Percentiles rank a stretch among this genome's conserved stretches.
phyloP scores from a whole-genome alignment of 2,797 vertebrate species.

The Smutsia gigantea region DNA sequence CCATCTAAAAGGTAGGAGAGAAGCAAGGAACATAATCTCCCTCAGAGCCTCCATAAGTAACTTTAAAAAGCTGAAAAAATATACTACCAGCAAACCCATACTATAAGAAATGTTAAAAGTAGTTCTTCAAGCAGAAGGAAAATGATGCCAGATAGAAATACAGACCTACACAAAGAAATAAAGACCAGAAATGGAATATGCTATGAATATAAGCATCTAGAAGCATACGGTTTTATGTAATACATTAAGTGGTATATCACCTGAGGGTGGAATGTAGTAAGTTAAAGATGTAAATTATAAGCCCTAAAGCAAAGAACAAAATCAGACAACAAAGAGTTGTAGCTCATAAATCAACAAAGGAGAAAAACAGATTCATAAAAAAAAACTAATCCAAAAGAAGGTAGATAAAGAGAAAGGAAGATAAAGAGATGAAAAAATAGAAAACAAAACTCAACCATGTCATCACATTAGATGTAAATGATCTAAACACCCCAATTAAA shows the following conservation, averaged over 20 bases:
- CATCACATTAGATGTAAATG: neutral
- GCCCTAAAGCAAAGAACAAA: conserved; percentile 14
- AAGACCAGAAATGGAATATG: neutral
- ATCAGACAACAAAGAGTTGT: neutral
- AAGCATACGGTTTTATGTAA: neutral
- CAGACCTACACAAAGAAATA: neutral
- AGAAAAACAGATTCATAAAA: neutral
- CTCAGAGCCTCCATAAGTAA: neutral
- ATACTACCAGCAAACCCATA: neutral
- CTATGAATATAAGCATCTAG: neutral
- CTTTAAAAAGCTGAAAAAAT: neutral
- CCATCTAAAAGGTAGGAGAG: neutral
- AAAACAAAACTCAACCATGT: neutral
- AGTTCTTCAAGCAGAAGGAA: neutral
- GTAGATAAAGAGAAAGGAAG: neutral
- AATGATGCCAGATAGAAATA: neutral
- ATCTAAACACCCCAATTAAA: neutral
- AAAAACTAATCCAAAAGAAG: neutral
- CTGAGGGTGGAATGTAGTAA: neutral
- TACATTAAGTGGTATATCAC: neutral
- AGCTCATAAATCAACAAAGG: conserved; percentile 17
- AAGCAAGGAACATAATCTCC: neutral
- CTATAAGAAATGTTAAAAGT: neutral
- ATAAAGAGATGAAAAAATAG: neutral
- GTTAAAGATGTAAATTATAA: neutral